A percentile compares a stretch with the other conserved stretches of the same genome.
Evolutionary conservation across 1,140 invertebrate species (phyloP).

Genomic region (Euschistus heros): DNA sequence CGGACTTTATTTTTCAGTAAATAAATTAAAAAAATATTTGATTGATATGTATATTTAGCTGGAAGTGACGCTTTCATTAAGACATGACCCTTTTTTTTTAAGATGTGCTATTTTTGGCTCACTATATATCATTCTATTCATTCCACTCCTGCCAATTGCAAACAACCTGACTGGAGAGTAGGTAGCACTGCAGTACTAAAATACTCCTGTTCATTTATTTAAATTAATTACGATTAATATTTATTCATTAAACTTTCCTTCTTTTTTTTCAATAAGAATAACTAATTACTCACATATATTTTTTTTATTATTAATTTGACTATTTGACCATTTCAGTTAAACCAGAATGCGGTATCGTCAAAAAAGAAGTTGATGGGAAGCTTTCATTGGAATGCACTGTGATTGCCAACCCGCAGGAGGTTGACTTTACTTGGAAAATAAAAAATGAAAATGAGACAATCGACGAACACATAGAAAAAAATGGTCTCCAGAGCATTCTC

Average conservation of each 20-base stretch:
- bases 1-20: too few species aligned
- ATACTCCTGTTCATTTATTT: too few species aligned
- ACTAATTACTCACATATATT: too few species aligned
- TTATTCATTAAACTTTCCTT: too few species aligned
- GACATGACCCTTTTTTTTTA: not conserved
- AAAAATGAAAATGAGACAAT: constrained; percentile 71
- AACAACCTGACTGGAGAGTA: too few species aligned
- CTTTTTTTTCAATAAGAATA: too few species aligned
- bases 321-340: constrained; percentile 46
- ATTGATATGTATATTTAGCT: not conserved
- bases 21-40: too few species aligned
- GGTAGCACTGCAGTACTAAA: too few species aligned
- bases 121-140: too few species aligned
- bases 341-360: constrained; percentile 70
- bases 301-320: too few species aligned
- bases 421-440: constrained; percentile 73
- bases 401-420: constrained; percentile 65
- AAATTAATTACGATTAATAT: too few species aligned
- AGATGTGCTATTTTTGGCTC: not conserved
- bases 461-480: constrained; percentile 43
- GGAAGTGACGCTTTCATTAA: constrained; percentile 1
- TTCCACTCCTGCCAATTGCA: too few species aligned
- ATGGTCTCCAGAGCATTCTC: constrained; percentile 50
- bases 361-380: constrained; percentile 55
- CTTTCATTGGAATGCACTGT: constrained; percentile 70